Base-by-base conservation (phyloP, 2,888 invertebrate genomes). In the Cephus pulcher region DNA sequence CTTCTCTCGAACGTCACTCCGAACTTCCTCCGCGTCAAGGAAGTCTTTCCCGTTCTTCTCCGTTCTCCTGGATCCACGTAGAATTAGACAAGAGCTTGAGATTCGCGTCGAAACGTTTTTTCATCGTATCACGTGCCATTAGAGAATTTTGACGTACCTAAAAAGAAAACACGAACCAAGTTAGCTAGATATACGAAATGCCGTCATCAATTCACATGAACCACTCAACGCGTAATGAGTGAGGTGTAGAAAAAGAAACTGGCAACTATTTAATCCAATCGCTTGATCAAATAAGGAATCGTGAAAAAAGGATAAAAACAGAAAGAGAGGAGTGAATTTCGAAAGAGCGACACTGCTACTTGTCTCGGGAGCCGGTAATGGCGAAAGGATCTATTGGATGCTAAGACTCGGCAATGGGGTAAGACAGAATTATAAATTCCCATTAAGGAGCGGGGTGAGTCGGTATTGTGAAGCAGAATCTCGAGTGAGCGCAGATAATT, bases 401-500 rank as follows among this genome's bases (percentile, higher is more conserved):
- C 71, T 32, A 71, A 56, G 40, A 56, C 40, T 56, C 40, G 40
- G 40, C 40, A 56, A 56, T 56, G 40, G 40, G 40, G 40, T 56
- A 56, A 56, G 40, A 33, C 71, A 34, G 33, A 71, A 71, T 71
- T 71, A 71, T 71, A 71, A 71, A 71, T 71, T 71, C 71, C 71
- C 32, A 71, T 71, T 71, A 71, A 71, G 32, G 32, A 56, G 40
- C 40, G 40, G 40, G 40, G 40, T 56, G 40, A 56, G 40, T 23
- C 40, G 30, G 33, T 34, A 30, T 37, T 34, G 40, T 56, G 23
- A 56, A 56, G 40, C 40, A 56, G 40, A 56, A 56, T 56, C 32
- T 71, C 35, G 75, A 68, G 12, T 23, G 71, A 15, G 78, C 75
- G 30, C 76, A 75, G 78, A 82, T 81, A 83, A 81, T 82, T 80